phyloP scores from a whole-genome alignment of 2,797 vertebrate genomes.

The Aulostomus chinensis region DNA sequence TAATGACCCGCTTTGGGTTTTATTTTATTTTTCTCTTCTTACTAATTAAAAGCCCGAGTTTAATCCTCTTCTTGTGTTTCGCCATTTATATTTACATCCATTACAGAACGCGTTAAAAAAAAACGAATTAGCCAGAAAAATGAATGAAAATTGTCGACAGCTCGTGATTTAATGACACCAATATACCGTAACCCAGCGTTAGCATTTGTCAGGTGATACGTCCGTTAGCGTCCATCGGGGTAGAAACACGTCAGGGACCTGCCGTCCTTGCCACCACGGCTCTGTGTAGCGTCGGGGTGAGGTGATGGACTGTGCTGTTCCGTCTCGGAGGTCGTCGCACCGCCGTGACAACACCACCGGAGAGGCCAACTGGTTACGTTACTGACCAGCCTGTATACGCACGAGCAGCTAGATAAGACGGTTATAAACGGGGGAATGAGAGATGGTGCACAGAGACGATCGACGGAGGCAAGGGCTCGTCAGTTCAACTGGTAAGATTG shows the following conservation, averaged over 20 bases:
- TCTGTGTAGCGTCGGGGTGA: conserved; percentile 49
- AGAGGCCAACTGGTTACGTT: conserved; percentile 26
- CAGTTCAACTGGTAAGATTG: conserved; percentile 43
- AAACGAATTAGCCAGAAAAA: background rate
- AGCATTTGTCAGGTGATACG: background rate
- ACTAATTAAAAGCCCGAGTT: conserved; percentile 70
- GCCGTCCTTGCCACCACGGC: conserved; percentile 57
- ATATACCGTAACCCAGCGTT: background rate
- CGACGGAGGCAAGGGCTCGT: background rate
- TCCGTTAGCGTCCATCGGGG: background rate
- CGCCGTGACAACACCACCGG: conserved; percentile 11
- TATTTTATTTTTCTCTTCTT: conserved; percentile 78
- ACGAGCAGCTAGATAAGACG: conserved; percentile 50
- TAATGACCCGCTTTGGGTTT: conserved; percentile 76
- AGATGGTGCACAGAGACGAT: background rate
- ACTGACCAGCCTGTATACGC: conserved; percentile 42
- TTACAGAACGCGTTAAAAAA: conserved; percentile 60
- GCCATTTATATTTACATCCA: conserved; percentile 73
- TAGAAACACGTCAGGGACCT: conserved; percentile 40
- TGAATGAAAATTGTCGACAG: background rate
- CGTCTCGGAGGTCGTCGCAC: conserved; percentile 55
- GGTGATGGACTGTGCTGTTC: conserved; percentile 67
- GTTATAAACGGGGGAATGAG: conserved; percentile 40
- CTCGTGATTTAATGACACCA: background rate
- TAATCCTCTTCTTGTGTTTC: conserved; percentile 72